Base-by-base conservation (phyloP, 2,113 vertebrate genomes). In the Lepidothrix coronata region DNA sequence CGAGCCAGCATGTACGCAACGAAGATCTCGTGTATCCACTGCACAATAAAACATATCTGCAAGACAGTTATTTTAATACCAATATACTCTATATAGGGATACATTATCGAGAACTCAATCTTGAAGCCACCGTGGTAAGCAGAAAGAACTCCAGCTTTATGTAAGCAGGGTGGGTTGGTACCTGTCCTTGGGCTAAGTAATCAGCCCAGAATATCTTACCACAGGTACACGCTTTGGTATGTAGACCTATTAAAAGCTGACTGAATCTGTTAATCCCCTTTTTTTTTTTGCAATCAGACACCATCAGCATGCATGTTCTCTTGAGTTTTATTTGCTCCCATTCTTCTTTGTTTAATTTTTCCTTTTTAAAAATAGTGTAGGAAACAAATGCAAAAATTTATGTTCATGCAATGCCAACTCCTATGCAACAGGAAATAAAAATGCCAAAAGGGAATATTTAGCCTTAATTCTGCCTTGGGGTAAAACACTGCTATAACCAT, bases 31-130 rank as follows among this genome's bases (percentile, higher is more conserved):
- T 52, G 68, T 54, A 74, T 49, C 73, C 78, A 62, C 21, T 5
- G 14, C 58, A 76, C 87, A 77, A 71, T 86, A 71, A 89, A 93
- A 74, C 46, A 57, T 55, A 82, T 30, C 78, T 95, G 85, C 74
- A 48, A 68, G 93, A 89, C 71, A 91, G 78, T 39, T 91, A 82
- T 95, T 94, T 93, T 86, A 76, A 94, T 79, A 75, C 77, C 61
- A 82, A 41, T 66, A 84, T 83, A 76, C 54, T 77, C 67, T 88
- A 5, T 83, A 82, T 31, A 83, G 68, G 92, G n/a, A 87, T 43
- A 85, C 57, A 59, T 87, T 52, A 88, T 57, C 0, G 0, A 46
- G 54, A 93, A 43, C n/a, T 77, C 79, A 52, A 2, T 88, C 92
- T 72, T 28, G 33, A 70, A 85, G 44, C 35, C 52, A 46, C 44